A percentile compares a stretch with the other conserved stretches of the same genome.
phyloP scores from a whole-genome alignment of 1,140 invertebrate species.

The Hormaphis cornu region DNA sequence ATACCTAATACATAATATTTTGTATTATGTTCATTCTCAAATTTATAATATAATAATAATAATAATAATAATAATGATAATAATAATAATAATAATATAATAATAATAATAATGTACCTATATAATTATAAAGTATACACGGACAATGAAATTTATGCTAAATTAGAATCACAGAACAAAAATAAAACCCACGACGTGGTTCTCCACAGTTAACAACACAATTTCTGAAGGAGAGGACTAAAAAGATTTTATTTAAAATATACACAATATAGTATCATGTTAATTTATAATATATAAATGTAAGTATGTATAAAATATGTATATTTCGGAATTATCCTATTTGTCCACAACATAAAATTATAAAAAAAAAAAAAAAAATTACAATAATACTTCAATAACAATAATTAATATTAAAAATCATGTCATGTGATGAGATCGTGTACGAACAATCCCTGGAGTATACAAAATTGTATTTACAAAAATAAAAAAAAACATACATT shows the following conservation, averaged over 20 bases:
- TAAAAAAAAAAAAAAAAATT: slow-evolving; percentile 9
- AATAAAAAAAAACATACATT: slow-evolving; percentile 12
- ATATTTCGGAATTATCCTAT: slow-evolving; percentile 9
- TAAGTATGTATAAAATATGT: not conserved
- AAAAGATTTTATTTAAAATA: not conserved
- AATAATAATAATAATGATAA: no score
- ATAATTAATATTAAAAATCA: slow-evolving; percentile 30
- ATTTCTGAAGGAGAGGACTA: not conserved
- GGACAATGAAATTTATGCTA: not conserved
- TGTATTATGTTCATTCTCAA: no score
- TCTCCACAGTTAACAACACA: not conserved
- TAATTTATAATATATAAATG: slow-evolving; percentile 4
- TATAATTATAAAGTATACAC: no score
- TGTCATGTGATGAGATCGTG: slow-evolving; percentile 30
- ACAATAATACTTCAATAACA: slow-evolving; percentile 32
- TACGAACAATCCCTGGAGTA: slow-evolving; percentile 28
- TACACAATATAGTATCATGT: not conserved
- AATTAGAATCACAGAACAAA: slow-evolving; percentile 18
- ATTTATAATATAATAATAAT: no score
- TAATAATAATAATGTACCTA: no score
- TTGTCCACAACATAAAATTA: slow-evolving; percentile 22
- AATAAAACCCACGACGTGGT: not conserved
- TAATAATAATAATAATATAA: no score
- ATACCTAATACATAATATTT: no score
- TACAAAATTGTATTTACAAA: slow-evolving; percentile 17